phyloP scores from a whole-genome alignment of 2,113 vertebrate genomes.

The Oryzias curvinotus region DNA sequence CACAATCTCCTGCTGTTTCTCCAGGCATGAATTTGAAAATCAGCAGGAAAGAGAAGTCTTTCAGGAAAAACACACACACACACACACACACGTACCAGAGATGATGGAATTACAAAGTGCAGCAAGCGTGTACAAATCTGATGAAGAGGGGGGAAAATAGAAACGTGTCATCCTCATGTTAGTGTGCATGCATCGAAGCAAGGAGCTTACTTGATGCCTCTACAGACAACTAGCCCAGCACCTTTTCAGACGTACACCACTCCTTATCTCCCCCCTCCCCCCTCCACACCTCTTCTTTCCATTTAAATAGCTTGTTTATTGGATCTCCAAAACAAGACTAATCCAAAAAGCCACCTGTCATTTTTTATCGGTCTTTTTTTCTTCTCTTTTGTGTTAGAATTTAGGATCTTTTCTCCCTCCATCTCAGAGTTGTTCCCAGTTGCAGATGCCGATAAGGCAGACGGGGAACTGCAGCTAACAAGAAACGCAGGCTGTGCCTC shows the following conservation, averaged over 20 bases:
- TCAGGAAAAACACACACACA: not conserved
- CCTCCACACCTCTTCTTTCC: constrained; percentile 42
- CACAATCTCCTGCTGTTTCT: constrained; percentile 25
- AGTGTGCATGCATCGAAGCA: constrained; percentile 41
- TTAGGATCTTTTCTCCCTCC: constrained; percentile 70
- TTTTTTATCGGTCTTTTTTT: constrained; percentile 58
- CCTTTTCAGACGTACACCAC: constrained; percentile 62
- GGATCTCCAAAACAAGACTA: constrained; percentile 68
- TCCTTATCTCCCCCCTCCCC: constrained; percentile 61
- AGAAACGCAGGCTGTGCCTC: constrained; percentile 44
- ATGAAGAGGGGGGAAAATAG: constrained; percentile 7
- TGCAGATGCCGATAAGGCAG: constrained; percentile 60
- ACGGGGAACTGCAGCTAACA: constrained; percentile 51
- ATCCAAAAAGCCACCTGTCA: constrained; percentile 72
- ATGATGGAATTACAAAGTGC: constrained; percentile 63
- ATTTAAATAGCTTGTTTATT: constrained; percentile 76
- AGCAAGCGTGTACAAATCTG: constrained; percentile 69
- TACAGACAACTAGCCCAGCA: constrained; percentile 56
- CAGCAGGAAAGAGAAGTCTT: constrained; percentile 23
- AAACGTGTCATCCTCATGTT: constrained; percentile 58
- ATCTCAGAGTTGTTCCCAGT: constrained; percentile 53
- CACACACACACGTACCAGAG: not conserved
- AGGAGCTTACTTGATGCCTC: constrained; percentile 66
- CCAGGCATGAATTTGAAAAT: constrained; percentile 35
- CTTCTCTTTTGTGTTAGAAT: constrained; percentile 65